phyloP scores from a whole-genome alignment of 1,140 invertebrate genomes.

The Drosophila ironensis region DNA sequence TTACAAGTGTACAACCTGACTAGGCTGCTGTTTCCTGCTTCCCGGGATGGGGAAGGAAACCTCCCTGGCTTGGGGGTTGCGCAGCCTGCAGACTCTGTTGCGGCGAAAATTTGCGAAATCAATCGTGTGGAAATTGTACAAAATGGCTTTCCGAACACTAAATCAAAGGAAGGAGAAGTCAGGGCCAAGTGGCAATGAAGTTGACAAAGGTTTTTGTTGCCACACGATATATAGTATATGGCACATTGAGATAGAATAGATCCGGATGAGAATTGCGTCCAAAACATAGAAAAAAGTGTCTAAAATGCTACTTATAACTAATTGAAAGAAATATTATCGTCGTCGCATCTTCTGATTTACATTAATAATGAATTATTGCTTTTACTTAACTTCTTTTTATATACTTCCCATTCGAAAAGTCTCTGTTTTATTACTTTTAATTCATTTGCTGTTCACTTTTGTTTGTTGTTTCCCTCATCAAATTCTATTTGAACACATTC shows the following conservation, averaged over 20 bases:
- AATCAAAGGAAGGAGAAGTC: slow-evolving; percentile 37
- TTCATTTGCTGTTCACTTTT: slow-evolving; percentile 68
- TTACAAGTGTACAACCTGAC: slow-evolving; percentile 64
- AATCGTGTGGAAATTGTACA: slow-evolving; percentile 79
- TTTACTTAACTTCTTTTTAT: neutral
- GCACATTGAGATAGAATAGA: neutral
- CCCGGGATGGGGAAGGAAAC: neutral
- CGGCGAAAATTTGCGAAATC: slow-evolving; percentile 78
- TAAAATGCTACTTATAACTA: neutral
- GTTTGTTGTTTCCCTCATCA: slow-evolving; percentile 56
- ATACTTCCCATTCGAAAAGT: slow-evolving; percentile 16
- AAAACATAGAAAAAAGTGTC: neutral
- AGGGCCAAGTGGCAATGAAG: slow-evolving; percentile 22
- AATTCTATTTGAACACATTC: slow-evolving; percentile 76
- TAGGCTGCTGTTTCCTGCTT: neutral
- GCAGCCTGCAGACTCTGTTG: slow-evolving; percentile 44
- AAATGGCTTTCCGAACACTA: slow-evolving; percentile 73
- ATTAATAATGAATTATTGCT: neutral
- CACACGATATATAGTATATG: neutral
- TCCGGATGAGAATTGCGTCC: neutral
- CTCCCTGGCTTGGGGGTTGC: neutral
- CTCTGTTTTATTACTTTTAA: slow-evolving; percentile 50
- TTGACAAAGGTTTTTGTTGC: slow-evolving; percentile 18
- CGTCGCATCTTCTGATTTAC: neutral
- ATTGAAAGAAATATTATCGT: neutral